Base-by-base conservation (phyloP, 1,140 invertebrate species). In the Cyclargus thomasi region DNA sequence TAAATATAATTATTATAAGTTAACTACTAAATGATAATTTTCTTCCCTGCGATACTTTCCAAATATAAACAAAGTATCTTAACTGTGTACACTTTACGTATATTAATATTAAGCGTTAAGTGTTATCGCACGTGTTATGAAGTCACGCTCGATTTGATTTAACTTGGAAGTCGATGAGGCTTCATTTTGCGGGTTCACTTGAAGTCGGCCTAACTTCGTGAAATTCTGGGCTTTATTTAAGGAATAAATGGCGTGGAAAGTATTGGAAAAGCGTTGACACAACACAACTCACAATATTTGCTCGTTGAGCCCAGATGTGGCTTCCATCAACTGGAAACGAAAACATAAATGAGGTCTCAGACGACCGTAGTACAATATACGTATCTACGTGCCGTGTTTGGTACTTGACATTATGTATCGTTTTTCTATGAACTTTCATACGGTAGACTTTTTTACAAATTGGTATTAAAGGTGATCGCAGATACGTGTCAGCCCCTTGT, bases 221-320 rank as follows among this genome's bases (percentile, higher is more conserved):
- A 21, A 20, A 29, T 59, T 59, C 18, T 35, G 65, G 18, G 53
- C 4, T 66, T 66, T 59, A 57, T 59, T 66, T 66, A 36, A 35
- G 53, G 57, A 66, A 66, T 35, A 66, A 66, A 66, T 57, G 65
- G 29, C 11, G 57, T 14, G 65, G 65, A 59, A 65, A 59, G 35
- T 66, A 66, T 66, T 20, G 65, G 53, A 59, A 66, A 66, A 59
- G 53, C 65, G 16, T 66, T 59, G 65, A 35, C 65, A 66, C 55
- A 66, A 66, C 65, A 66, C 53, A 59, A 55, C 29, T 66, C 35
- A 16, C 22, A 53, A 66, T 57, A 35, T 57, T 66, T 57, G 18
- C 53, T 29, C 64, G 64, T 57, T 55, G 23, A 64, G 53, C 16
- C 23, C 65, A 66, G 65, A 55, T 66, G 65, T 57, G 65, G 65